A percentile compares a stretch with the other conserved stretches of the same genome.
These are phyloP conservation scores for Hyperoplus lanceolatus DNA, from an alignment of 2,797 vertebrate genomes.

Conservation along the genomic window DNA sequence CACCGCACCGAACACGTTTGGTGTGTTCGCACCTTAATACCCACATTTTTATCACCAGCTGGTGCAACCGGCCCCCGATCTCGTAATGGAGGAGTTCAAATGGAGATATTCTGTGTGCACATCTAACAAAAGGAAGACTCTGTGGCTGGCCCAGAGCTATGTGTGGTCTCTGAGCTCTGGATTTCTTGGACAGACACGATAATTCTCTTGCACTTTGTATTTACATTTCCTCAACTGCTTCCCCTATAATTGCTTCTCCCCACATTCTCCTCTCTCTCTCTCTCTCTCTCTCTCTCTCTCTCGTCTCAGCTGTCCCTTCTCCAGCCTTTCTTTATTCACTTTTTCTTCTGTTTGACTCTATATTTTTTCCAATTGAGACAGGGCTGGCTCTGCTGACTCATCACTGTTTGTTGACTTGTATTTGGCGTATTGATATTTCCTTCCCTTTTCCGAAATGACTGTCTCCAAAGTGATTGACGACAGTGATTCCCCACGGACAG, in stretches of 20 bases:
- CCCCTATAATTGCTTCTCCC: too few relatives aligned
- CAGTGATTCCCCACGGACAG: constrained; percentile 10
- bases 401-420: not conserved
- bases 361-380: constrained; percentile 3
- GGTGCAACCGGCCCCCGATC: too few relatives aligned
- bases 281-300: too few relatives aligned
- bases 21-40: too few relatives aligned
- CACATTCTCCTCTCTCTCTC: not conserved
- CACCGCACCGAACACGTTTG: too few relatives aligned
- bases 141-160: too few relatives aligned
- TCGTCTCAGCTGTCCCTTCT: not conserved
- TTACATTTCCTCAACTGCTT: not conserved
- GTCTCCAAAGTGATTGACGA: constrained; percentile 33
- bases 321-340: not conserved
- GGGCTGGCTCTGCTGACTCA: constrained; percentile 25
- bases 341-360: not conserved
- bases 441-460: constrained; percentile 19
- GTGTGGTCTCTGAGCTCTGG: not conserved
- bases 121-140: too few relatives aligned
- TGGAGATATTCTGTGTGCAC: too few relatives aligned
- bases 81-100: too few relatives aligned
- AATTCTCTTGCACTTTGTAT: not conserved
- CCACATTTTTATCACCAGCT: too few relatives aligned
- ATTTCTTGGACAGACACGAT: not conserved
- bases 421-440: constrained; percentile 40